Conservation (phyloP, 64 coral and sea anemone genomes). For the Actinia tenebrosa region DNA sequence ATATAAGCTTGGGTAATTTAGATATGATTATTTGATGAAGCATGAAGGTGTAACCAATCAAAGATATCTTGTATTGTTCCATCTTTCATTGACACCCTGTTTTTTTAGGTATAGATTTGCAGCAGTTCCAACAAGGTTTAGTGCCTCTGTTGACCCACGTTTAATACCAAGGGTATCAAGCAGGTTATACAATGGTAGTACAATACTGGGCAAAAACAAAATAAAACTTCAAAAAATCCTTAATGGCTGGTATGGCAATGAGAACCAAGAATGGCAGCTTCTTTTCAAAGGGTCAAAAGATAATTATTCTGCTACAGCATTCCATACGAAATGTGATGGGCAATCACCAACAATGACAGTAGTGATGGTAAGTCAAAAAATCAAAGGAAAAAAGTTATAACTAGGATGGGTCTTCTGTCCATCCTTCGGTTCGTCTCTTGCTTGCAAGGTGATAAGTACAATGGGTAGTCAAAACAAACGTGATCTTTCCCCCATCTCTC, state of each 20-base stretch:
- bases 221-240: constrained; percentile 72
- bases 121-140: constrained; percentile 81
- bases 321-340: constrained; percentile 91
- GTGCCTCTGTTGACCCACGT: constrained; percentile 57
- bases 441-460: no score
- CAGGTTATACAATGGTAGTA: constrained; percentile 75
- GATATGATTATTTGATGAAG: no score
- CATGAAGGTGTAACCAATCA: no score
- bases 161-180: constrained; percentile 63
- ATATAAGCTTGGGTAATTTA: no score
- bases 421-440: no score
- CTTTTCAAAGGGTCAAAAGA: constrained; percentile 73
- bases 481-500: no score
- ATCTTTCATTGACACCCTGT: neutral
- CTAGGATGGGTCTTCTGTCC: no score
- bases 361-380: constrained; percentile 38
- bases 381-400: neutral
- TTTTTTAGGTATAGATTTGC: constrained; percentile 84
- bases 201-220: constrained; percentile 56
- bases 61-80: no score
- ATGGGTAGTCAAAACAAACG: no score
- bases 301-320: constrained; percentile 65
- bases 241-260: constrained; percentile 83
- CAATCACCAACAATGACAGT: constrained; percentile 77
- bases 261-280: constrained; percentile 83